Conservation (phyloP, 2,888 invertebrate genomes). For the Agonum fuliginosum region DNA sequence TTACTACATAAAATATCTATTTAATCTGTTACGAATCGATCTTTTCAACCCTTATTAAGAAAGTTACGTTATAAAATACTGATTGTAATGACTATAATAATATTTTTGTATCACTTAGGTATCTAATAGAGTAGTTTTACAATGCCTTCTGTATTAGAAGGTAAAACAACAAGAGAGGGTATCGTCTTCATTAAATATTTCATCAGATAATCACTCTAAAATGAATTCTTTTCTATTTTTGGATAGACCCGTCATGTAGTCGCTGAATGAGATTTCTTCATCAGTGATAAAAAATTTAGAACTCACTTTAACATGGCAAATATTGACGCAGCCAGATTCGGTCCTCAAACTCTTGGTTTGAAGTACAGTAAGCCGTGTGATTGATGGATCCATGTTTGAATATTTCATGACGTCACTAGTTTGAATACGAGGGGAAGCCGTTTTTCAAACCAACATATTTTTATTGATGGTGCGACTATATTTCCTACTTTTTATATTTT, state of each 20-base stretch:
- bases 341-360: constrained; percentile 23
- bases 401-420: constrained; percentile 52
- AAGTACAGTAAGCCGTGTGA: constrained; percentile 23
- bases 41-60: too few species aligned
- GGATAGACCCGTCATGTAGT: constrained; percentile 11
- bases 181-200: constrained; percentile 9
- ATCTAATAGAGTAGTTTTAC: too few species aligned
- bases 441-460: constrained; percentile 47
- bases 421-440: constrained; percentile 37
- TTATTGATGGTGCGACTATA: constrained; percentile 37
- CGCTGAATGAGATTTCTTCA: constrained; percentile 46
- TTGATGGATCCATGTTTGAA: constrained; percentile 50
- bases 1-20: too few species aligned
- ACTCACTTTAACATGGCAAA: constrained; percentile 50
- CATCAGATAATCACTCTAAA: constrained; percentile 6
- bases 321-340: constrained; percentile 45
- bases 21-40: too few species aligned
- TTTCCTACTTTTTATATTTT: constrained; percentile 39
- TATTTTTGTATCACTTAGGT: too few species aligned
- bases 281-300: constrained; percentile 51
- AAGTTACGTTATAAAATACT: too few species aligned
- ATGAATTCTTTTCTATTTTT: neutral
- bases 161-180: too few species aligned
- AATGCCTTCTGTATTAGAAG: too few species aligned
- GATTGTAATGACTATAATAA: too few species aligned